Conservation (phyloP, 1,140 invertebrate genomes). For the Drosophila sproati region DNA sequence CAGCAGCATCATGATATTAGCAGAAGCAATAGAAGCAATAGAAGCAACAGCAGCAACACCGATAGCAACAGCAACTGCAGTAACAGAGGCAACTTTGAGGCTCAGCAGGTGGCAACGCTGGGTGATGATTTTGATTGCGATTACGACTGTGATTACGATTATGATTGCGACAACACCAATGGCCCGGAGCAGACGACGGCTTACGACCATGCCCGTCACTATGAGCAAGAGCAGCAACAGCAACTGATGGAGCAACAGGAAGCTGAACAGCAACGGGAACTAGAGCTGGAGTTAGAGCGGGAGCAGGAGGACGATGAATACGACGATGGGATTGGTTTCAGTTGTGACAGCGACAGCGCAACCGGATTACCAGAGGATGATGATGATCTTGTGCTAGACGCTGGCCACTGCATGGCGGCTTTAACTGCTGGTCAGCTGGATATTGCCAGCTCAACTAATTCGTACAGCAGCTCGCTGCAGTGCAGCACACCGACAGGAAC, state of each 20-base stretch:
- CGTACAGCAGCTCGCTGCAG: conserved; percentile 62
- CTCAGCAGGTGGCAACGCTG: conserved; percentile 13
- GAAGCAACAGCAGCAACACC: conserved; percentile 9
- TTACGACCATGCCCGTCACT: conserved; percentile 18
- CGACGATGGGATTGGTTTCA: conserved; percentile 76
- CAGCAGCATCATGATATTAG: conserved; percentile 12
- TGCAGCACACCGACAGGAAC: conserved; percentile 47
- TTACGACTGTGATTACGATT: conserved; percentile 50
- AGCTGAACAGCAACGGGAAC: background rate
- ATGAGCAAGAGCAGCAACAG: conserved; percentile 7
- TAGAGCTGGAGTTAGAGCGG: background rate
- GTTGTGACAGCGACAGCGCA: conserved; percentile 70
- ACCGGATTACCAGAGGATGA: conserved; percentile 44
- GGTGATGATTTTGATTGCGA: conserved; percentile 55
- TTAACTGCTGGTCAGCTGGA: background rate
- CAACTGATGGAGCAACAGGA: background rate
- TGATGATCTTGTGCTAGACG: conserved; percentile 52
- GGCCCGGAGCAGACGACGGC: conserved; percentile 1
- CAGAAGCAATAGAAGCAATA: conserved; percentile 14
- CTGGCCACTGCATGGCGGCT: conserved; percentile 19
- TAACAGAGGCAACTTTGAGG: conserved; percentile 15
- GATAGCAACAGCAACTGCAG: conserved; percentile 12
- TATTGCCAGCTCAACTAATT: conserved; percentile 47
- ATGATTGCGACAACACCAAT: conserved; percentile 28
- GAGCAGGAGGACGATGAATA: conserved; percentile 56